phyloP scores from a whole-genome alignment of 2,797 vertebrate species.

The Siniperca undulata region DNA sequence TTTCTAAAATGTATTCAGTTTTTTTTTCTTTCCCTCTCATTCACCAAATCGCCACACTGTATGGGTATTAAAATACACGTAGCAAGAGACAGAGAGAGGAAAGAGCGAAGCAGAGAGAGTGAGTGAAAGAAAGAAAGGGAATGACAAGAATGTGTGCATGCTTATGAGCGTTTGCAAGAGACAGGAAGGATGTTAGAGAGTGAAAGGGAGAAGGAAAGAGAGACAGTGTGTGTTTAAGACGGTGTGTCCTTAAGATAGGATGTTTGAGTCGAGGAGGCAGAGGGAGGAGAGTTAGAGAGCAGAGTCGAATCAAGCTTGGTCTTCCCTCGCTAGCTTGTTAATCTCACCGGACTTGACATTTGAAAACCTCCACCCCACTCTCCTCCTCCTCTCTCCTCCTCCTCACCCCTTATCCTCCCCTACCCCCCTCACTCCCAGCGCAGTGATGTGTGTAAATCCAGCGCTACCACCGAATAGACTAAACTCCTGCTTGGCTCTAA shows the following conservation, averaged over 20 bases:
- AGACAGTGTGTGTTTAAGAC: constrained; percentile 27
- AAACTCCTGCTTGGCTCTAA: constrained; percentile 71
- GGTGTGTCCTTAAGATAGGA: constrained; percentile 24
- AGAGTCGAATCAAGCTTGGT: constrained; percentile 46
- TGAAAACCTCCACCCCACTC: constrained; percentile 69
- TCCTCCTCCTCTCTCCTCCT: constrained; percentile 24
- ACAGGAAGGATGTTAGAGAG: constrained; percentile 44
- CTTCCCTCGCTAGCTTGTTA: constrained; percentile 69
- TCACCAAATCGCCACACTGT: constrained; percentile 72
- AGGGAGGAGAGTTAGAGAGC: constrained; percentile 32
- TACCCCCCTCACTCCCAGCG: constrained; percentile 46
- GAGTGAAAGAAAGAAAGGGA: constrained; percentile 29
- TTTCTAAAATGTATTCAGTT: constrained; percentile 67
- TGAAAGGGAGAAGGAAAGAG: constrained; percentile 22
- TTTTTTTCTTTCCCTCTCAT: constrained; percentile 53
- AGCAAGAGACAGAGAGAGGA: constrained; percentile 20
- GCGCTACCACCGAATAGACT: constrained; percentile 62
- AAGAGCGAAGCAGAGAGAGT: constrained; percentile 13
- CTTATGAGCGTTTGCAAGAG: constrained; percentile 42
- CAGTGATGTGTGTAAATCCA: constrained; percentile 74
- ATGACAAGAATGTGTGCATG: constrained; percentile 49
- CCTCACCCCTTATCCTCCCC: constrained; percentile 6
- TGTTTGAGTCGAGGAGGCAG: constrained; percentile 44
- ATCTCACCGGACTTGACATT: constrained; percentile 81
- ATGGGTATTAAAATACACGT: constrained; percentile 67